Percentiles rank a stretch among this genome's conserved stretches.
phyloP scores from a whole-genome alignment of 2,113 vertebrate genomes.

The Columbina picui region DNA sequence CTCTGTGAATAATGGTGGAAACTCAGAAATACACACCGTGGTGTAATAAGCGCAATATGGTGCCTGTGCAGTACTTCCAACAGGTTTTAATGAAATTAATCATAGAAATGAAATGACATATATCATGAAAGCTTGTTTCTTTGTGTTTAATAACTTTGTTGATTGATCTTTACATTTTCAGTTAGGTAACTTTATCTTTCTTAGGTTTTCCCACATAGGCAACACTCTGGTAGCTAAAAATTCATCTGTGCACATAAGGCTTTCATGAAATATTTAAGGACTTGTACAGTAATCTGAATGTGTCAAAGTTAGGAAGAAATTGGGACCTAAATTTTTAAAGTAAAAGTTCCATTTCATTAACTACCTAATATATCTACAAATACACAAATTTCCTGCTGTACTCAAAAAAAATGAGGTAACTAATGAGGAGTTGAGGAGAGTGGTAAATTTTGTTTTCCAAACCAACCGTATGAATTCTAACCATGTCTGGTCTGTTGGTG shows the following conservation, averaged over 20 bases:
- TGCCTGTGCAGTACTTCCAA: background rate
- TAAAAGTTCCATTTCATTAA: background rate
- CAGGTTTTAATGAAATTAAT: background rate
- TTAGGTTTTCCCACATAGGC: background rate
- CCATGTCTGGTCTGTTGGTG: background rate
- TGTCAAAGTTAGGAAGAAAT: background rate
- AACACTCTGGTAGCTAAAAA: background rate
- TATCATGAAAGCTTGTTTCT: background rate
- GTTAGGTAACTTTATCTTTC: background rate
- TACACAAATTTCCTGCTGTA: background rate
- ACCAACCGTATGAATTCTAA: background rate
- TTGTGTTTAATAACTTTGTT: background rate
- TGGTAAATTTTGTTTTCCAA: background rate
- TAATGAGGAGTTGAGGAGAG: background rate
- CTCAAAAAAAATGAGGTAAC: background rate
- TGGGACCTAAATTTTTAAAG: background rate
- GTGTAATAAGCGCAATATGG: fast-evolving
- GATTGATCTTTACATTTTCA: background rate
- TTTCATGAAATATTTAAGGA: background rate
- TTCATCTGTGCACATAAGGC: fast-evolving
- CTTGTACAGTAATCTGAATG: background rate
- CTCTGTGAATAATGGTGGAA: background rate
- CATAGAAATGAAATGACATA: too few species aligned
- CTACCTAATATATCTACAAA: background rate
- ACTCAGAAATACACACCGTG: background rate